Evolutionary conservation across 2,888 invertebrate genomes (phyloP).

Genomic region (Mimas tiliae): DNA sequence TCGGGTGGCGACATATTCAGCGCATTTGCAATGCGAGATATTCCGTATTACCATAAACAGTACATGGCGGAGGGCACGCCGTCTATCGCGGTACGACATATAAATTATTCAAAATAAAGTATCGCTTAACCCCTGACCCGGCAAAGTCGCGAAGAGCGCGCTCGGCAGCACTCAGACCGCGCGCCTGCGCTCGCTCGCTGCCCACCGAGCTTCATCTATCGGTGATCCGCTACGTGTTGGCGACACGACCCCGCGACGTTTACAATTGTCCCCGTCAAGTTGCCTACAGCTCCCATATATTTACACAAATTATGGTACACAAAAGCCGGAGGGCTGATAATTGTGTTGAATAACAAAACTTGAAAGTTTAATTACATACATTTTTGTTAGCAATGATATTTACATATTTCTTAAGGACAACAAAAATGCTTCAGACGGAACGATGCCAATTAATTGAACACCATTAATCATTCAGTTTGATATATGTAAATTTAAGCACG

Average conservation of each 20-base stretch:
- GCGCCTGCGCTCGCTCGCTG: not conserved
- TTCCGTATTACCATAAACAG: slow-evolving; percentile 83
- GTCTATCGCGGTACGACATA: slow-evolving; percentile 83
- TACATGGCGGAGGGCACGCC: slow-evolving; percentile 81
- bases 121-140: slow-evolving; percentile 82
- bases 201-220: slow-evolving; percentile 12
- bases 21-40: slow-evolving; percentile 84
- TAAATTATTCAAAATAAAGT: slow-evolving; percentile 86
- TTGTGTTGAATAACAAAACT: not conserved
- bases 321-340: not conserved
- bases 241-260: slow-evolving; percentile 4
- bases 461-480: slow-evolving; percentile 10
- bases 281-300: not conserved
- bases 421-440: not conserved
- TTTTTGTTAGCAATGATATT: slow-evolving; percentile 9
- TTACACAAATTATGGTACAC: slow-evolving; percentile 2
- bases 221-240: slow-evolving; percentile 12
- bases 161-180: slow-evolving; percentile 25
- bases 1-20: slow-evolving; percentile 80
- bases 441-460: not conserved
- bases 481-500: slow-evolving; percentile 1
- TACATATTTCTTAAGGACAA: not conserved
- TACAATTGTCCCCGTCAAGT: slow-evolving; percentile 12
- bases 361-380: not conserved
- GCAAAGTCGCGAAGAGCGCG: slow-evolving; percentile 47